Conservation (phyloP, 1,140 invertebrate species). For the Bombus superbus region DNA sequence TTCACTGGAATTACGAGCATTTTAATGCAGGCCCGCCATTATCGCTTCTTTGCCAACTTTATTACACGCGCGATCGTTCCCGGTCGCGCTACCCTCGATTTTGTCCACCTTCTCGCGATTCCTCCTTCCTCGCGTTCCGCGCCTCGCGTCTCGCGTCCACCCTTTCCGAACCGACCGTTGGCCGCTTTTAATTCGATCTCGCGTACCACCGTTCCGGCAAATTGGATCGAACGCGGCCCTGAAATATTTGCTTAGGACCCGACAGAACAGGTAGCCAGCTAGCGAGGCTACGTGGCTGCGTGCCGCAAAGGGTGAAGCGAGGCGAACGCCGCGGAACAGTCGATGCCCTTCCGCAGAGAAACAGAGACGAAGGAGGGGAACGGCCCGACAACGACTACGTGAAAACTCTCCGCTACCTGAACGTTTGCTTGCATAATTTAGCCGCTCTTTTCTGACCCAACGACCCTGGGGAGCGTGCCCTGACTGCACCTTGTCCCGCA, state of each 20-base stretch:
- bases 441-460: conserved; percentile 16
- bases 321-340: not conserved
- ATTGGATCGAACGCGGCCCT: conserved; percentile 69
- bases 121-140: not conserved
- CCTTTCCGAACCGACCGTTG: no score
- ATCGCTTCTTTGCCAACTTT: conserved; percentile 50
- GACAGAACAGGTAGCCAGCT: conserved; percentile 23
- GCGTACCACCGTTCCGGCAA: conserved; percentile 65
- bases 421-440: conserved; percentile 68
- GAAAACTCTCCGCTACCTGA: conserved; percentile 67
- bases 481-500: conserved; percentile 60
- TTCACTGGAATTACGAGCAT: conserved; percentile 39
- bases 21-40: conserved; percentile 33
- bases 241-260: conserved; percentile 75
- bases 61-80: conserved; percentile 12
- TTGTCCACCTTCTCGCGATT: not conserved
- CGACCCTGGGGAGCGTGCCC: not conserved
- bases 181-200: conserved; percentile 70
- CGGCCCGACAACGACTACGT: conserved; percentile 26
- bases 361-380: conserved; percentile 3
- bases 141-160: no score
- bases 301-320: not conserved
- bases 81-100: not conserved
- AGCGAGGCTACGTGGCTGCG: not conserved
- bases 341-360: not conserved